Evolutionary conservation across 2,888 invertebrate genomes (phyloP).

Genomic region (Galeruca laticollis): DNA sequence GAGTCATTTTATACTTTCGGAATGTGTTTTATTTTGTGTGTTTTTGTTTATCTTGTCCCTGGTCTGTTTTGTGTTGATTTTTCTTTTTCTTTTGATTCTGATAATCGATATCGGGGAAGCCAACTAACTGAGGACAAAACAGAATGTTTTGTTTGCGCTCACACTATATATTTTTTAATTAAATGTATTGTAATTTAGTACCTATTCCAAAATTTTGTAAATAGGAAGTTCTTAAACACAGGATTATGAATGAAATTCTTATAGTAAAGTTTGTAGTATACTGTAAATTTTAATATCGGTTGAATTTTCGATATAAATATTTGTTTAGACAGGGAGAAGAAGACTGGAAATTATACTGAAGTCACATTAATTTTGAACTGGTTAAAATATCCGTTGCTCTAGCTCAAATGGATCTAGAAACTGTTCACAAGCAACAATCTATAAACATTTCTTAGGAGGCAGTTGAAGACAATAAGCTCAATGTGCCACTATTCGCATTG

Average conservation of each 20-base stretch:
- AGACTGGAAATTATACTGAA: no score
- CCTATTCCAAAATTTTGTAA: slow-evolving; percentile 34
- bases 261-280: no score
- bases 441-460: no score
- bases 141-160: slow-evolving; percentile 39
- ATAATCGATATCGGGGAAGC: slow-evolving; percentile 60
- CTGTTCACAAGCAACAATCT: no score
- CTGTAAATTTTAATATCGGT: not conserved
- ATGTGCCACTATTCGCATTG: no score
- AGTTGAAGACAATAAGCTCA: no score
- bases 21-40: slow-evolving; percentile 62
- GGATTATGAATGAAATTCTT: slow-evolving; percentile 9
- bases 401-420: no score
- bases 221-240: slow-evolving; percentile 27
- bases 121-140: slow-evolving; percentile 51
- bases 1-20: slow-evolving; percentile 54
- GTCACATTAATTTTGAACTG: no score
- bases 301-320: not conserved
- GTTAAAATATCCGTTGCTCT: no score
- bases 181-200: slow-evolving; percentile 39
- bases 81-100: slow-evolving; percentile 53
- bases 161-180: slow-evolving; percentile 30
- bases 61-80: slow-evolving; percentile 64
- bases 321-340: not conserved
- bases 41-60: slow-evolving; percentile 61